These are phyloP conservation scores for Macroramphosus scolopax DNA, from an alignment of 2,797 vertebrate genomes.

Conservation along the genomic window DNA sequence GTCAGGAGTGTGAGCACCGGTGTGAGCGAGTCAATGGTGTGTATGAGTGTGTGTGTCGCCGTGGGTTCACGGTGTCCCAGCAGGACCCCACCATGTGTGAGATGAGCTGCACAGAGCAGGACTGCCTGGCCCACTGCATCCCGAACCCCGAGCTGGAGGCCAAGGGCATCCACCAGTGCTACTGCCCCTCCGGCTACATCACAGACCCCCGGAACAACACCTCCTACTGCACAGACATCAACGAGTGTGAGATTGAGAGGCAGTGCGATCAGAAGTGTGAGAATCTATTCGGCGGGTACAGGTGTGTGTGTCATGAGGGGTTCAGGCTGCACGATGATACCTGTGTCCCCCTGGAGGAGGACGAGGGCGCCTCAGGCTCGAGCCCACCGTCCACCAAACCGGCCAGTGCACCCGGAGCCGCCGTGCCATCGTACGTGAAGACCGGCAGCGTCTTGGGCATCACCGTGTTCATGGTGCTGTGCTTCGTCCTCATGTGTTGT, in stretches of 20 bases:
- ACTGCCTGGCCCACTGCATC: constrained; percentile 69
- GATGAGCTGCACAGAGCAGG: constrained; percentile 57
- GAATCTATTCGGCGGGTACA: constrained; percentile 70
- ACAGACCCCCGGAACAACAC: constrained; percentile 27
- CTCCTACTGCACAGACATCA: constrained; percentile 70
- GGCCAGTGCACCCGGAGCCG: accelerated
- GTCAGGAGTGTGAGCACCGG: constrained; percentile 70
- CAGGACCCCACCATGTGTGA: constrained; percentile 49
- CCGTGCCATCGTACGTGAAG: constrained; percentile 50
- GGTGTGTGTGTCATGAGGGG: constrained; percentile 71
- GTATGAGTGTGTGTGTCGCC: constrained; percentile 70
- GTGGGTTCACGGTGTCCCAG: constrained; percentile 48
- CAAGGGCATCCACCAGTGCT: constrained; percentile 40
- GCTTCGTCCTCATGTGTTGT: constrained; percentile 51
- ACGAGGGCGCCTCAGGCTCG: constrained; percentile 33
- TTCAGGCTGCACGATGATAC: accelerated
- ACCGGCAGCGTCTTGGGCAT: constrained; percentile 76
- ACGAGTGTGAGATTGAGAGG: constrained; percentile 45
- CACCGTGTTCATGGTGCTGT: constrained; percentile 51
- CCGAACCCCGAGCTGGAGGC: accelerated
- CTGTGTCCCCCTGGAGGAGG: accelerated
- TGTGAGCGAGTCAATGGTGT: constrained; percentile 58
- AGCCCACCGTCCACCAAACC: accelerated
- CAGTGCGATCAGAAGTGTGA: constrained; percentile 61
- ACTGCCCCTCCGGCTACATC: constrained; percentile 80